A percentile compares a stretch with the other conserved stretches of the same genome.
Conservation (phyloP, 2,888 invertebrate genomes). For the Tyria jacobaeae region DNA sequence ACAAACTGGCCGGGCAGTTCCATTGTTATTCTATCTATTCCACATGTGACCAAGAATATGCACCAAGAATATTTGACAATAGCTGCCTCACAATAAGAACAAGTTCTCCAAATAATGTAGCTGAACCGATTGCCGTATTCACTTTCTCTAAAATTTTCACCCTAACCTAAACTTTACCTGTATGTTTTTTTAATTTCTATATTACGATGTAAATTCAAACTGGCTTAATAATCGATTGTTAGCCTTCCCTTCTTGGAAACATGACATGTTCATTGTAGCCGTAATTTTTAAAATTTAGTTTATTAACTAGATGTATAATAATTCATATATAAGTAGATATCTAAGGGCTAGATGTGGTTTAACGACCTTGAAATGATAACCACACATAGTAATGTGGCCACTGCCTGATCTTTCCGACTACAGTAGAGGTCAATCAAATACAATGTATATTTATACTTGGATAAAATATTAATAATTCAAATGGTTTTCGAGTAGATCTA, state of each 20-base stretch:
- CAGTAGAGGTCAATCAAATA: constrained; percentile 43
- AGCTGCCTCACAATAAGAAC: constrained; percentile 69
- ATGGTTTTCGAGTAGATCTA: constrained; percentile 21
- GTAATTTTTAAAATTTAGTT: constrained; percentile 24
- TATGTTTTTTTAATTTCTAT: constrained; percentile 62
- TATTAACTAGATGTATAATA: constrained; percentile 37
- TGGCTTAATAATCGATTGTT: constrained; percentile 67
- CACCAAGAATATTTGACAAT: constrained; percentile 71
- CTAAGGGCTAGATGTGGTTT: constrained; percentile 34
- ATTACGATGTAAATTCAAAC: constrained; percentile 60
- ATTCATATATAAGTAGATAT: constrained; percentile 27
- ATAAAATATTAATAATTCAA: constrained; percentile 47
- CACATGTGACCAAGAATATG: constrained; percentile 76
- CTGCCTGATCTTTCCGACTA: constrained; percentile 30
- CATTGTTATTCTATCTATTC: constrained; percentile 74
- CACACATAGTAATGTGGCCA: constrained; percentile 21
- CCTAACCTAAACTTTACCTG: constrained; percentile 43
- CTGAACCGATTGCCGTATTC: constrained; percentile 65
- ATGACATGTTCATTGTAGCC: constrained; percentile 22
- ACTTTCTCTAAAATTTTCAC: constrained; percentile 74
- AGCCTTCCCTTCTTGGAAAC: constrained; percentile 49
- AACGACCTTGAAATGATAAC: constrained; percentile 38
- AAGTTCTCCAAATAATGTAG: constrained; percentile 76
- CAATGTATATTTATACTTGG: constrained; percentile 28
- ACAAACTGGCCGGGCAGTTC: constrained; percentile 66